A percentile compares a stretch with the other conserved stretches of the same genome.
Conservation (phyloP, 1,140 invertebrate genomes). For the Wasmannia auropunctata region DNA sequence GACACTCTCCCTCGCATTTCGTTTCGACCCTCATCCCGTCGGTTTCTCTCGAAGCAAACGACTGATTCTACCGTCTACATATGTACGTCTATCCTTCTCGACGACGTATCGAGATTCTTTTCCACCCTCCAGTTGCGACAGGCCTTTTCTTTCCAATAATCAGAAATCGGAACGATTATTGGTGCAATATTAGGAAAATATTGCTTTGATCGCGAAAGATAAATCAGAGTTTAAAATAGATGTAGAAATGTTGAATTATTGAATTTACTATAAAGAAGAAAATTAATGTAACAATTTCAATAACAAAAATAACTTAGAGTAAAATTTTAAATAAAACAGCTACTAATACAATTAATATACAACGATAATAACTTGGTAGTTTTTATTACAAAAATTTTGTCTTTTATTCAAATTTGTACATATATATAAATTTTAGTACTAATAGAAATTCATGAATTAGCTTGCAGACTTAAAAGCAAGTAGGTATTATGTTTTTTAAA, state of each 20-base stretch:
- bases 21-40: conserved; percentile 60
- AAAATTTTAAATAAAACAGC: conserved; percentile 1
- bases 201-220: not conserved
- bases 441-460: not conserved
- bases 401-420: no score
- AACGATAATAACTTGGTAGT: not conserved
- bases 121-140: conserved; percentile 48
- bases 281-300: not conserved
- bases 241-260: not conserved
- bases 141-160: conserved; percentile 48
- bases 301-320: no score
- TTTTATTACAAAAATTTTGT: no score
- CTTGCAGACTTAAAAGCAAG: not conserved
- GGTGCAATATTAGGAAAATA: conserved; percentile 1
- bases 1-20: conserved; percentile 24
- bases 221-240: not conserved
- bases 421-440: not conserved
- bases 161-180: conserved; percentile 4
- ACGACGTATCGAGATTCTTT: conserved; percentile 75
- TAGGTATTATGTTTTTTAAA: not conserved
- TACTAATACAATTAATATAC: not conserved
- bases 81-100: conserved; percentile 31
- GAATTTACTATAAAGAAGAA: not conserved
- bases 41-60: conserved; percentile 62
- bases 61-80: conserved; percentile 53